These are phyloP conservation scores for Ischnura elegans DNA, from an alignment of 2,888 invertebrate genomes.

Conservation along the genomic window DNA sequence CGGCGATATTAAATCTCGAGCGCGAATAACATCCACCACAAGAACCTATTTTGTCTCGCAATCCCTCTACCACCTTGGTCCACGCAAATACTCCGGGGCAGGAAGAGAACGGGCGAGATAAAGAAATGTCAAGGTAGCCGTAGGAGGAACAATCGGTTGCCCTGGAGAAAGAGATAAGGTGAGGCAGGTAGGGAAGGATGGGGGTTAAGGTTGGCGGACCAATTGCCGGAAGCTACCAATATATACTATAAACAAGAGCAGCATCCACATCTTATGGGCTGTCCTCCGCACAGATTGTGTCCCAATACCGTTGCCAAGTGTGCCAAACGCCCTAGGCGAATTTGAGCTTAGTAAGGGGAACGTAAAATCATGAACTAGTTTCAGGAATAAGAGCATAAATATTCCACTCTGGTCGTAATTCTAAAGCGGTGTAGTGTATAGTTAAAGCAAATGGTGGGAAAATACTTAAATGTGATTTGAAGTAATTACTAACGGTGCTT, in stretches of 20 bases:
- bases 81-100: background rate
- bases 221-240: background rate
- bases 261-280: background rate
- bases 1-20: slow-evolving; percentile 15
- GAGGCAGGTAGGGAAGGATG: background rate
- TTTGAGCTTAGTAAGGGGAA: too few relatives aligned
- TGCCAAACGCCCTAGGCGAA: too few relatives aligned
- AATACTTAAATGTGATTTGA: too few relatives aligned
- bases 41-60: background rate
- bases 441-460: too few relatives aligned
- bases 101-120: background rate
- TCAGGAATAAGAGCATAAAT: too few relatives aligned
- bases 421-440: too few relatives aligned
- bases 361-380: too few relatives aligned
- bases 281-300: background rate
- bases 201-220: background rate
- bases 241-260: background rate
- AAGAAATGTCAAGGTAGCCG: background rate
- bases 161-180: too few relatives aligned
- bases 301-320: too few relatives aligned
- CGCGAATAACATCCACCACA: background rate
- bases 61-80: background rate
- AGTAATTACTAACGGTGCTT: too few relatives aligned
- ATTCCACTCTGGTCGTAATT: too few relatives aligned
- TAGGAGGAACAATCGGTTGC: background rate